phyloP scores from a whole-genome alignment of 2,113 vertebrate genomes.

The Halichoeres trimaculatus region DNA sequence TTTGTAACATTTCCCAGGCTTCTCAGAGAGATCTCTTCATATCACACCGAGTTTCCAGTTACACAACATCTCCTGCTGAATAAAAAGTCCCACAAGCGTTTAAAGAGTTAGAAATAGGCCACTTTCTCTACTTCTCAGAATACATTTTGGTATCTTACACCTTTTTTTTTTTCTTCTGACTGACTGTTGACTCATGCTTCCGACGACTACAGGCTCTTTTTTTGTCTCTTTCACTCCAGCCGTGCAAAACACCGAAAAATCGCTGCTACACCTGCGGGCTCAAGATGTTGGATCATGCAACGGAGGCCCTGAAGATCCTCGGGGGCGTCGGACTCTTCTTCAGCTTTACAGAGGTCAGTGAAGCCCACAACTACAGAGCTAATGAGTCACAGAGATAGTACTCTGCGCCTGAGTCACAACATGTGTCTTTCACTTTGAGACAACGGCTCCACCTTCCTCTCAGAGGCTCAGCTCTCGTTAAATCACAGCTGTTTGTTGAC shows the following conservation, averaged over 20 bases:
- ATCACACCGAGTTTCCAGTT: background rate
- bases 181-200: conserved; percentile 14
- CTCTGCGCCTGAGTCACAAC: background rate
- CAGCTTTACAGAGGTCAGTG: conserved; percentile 92
- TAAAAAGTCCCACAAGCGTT: background rate
- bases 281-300: conserved; percentile 87
- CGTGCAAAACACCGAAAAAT: conserved; percentile 65
- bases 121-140: conserved; percentile 23
- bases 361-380: background rate
- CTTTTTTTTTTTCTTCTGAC: background rate
- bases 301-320: conserved; percentile 91
- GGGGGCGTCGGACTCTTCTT: conserved; percentile 95
- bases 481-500: too few relatives aligned
- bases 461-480: too few relatives aligned
- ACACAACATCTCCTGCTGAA: conserved; percentile 4
- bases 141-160: conserved; percentile 24
- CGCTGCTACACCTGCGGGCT: conserved; percentile 84
- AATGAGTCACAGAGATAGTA: background rate
- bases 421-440: too few relatives aligned
- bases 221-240: conserved; percentile 50
- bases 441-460: too few relatives aligned
- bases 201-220: conserved; percentile 10
- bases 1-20: background rate
- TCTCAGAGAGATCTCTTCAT: background rate
- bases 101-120: conserved; percentile 15